phyloP scores from a whole-genome alignment of 2,888 invertebrate genomes.

The Lacanobia oleracea region DNA sequence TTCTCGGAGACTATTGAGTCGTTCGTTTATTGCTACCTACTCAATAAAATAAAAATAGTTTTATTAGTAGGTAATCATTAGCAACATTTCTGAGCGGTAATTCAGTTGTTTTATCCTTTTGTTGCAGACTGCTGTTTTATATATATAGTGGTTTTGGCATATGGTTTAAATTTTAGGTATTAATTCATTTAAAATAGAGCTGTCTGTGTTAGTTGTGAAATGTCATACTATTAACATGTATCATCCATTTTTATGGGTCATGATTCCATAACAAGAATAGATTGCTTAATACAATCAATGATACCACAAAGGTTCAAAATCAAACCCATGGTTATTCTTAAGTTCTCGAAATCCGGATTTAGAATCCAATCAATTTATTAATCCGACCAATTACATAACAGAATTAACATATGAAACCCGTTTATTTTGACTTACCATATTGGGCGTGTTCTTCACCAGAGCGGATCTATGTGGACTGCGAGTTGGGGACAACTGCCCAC shows the following conservation, averaged over 20 bases:
- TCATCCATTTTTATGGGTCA: constrained; percentile 12
- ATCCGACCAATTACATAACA: constrained; percentile 50
- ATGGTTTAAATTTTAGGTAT: not conserved
- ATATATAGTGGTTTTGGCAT: constrained; percentile 1
- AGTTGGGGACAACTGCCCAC: constrained; percentile 78
- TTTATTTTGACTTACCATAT: constrained; percentile 82
- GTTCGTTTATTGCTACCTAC: constrained; percentile 29
- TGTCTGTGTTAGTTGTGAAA: not conserved
- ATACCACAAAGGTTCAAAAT: constrained; percentile 11
- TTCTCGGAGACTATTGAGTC: constrained; percentile 27
- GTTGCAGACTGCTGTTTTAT: constrained; percentile 3
- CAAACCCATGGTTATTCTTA: constrained; percentile 22
- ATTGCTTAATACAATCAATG: constrained; percentile 8
- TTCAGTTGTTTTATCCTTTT: constrained; percentile 32
- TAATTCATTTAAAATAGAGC: not conserved
- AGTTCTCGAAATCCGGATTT: constrained; percentile 44
- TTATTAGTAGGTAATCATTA: constrained; percentile 38
- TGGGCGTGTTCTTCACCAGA: constrained; percentile 79
- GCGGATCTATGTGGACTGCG: constrained; percentile 80
- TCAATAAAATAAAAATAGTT: constrained; percentile 42
- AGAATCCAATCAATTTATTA: constrained; percentile 29
- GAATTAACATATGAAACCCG: constrained; percentile 66
- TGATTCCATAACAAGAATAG: constrained; percentile 17
- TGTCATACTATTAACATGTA: not conserved
- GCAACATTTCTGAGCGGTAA: constrained; percentile 44